Percentiles rank a stretch among this genome's conserved stretches.
phyloP scores from a whole-genome alignment of 1,140 invertebrate species.

The Cryptotermes secundus region DNA sequence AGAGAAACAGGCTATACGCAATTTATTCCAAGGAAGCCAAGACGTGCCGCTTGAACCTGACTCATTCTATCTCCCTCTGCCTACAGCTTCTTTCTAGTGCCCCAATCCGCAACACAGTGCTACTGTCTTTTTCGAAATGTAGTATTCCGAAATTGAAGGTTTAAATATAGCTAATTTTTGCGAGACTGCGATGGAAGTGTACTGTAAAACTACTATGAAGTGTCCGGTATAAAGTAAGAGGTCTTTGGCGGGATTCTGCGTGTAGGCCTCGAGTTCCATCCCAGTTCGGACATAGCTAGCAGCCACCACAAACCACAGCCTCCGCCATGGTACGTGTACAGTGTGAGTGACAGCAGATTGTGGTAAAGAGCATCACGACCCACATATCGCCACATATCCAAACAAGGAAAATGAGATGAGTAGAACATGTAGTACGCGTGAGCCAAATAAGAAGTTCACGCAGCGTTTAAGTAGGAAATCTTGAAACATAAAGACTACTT shows the following conservation, averaged over 20 bases:
- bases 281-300: background rate
- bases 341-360: background rate
- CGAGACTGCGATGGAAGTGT: background rate
- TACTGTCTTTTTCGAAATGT: background rate
- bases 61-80: background rate
- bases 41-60: background rate
- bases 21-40: no score
- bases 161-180: slow-evolving; percentile 12
- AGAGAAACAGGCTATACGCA: background rate
- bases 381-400: no score
- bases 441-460: no score
- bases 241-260: background rate
- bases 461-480: no score
- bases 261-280: slow-evolving; percentile 5
- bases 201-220: background rate
- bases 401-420: no score
- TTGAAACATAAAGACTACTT: no score
- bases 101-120: background rate
- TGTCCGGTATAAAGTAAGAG: background rate
- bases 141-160: background rate
- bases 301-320: background rate
- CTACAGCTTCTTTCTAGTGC: background rate
- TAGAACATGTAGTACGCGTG: no score
- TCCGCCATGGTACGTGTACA: background rate
- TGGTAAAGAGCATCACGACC: no score